These are phyloP conservation scores for Hystrix brachyura DNA, from an alignment of 2,113 vertebrate species.

Conservation along the genomic window DNA sequence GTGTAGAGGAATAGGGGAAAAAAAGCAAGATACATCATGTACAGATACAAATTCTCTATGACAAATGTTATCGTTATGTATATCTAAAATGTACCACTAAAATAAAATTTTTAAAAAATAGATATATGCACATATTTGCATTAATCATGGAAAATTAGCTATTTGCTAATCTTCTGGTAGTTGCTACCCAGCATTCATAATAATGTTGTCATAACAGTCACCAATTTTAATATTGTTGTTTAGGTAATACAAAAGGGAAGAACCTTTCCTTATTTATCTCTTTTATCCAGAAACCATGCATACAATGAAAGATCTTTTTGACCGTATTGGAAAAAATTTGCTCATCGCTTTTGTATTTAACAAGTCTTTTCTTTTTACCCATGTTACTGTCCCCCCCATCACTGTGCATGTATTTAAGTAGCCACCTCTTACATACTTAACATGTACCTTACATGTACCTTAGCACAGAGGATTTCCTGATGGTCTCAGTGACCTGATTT, in stretches of 20 bases:
- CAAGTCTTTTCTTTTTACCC: slow-evolving; percentile 25
- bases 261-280: slow-evolving; percentile 21
- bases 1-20: too few species aligned
- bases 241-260: background rate
- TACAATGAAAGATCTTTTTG: background rate
- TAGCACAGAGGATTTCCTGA: background rate
- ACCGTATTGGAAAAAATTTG: background rate
- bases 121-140: background rate
- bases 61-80: too few species aligned
- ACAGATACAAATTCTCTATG: too few species aligned
- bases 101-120: too few species aligned
- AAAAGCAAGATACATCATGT: too few species aligned
- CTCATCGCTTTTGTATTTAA: background rate
- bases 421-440: background rate
- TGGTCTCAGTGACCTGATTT: background rate
- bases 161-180: background rate
- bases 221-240: background rate
- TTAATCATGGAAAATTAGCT: slow-evolving; percentile 30
- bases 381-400: background rate
- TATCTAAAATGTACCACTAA: too few species aligned
- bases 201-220: background rate
- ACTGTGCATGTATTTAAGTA: background rate
- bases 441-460: background rate
- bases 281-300: slow-evolving; percentile 1
- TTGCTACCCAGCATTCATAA: background rate